These are phyloP conservation scores for Mus spretus DNA, from an alignment of 2,797 vertebrate genomes.

Conservation along the genomic window DNA sequence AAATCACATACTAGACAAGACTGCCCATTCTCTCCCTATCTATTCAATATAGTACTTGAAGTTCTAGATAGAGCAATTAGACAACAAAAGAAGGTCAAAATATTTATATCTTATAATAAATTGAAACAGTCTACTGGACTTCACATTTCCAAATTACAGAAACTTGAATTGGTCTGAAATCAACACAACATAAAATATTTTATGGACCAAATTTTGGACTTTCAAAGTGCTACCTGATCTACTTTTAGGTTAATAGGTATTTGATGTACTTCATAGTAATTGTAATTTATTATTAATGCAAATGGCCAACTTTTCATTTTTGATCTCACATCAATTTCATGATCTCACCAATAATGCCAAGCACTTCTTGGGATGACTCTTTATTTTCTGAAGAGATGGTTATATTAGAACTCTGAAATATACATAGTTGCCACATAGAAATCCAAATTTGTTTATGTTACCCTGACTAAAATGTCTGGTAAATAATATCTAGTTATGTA, in stretches of 20 bases:
- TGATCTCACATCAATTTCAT: background rate
- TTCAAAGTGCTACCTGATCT: background rate
- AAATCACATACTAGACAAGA: no score
- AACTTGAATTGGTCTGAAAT: background rate
- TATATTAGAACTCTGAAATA: background rate
- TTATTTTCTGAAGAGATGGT: background rate
- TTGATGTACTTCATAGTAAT: background rate
- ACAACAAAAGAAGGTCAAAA: background rate
- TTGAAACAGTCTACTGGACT: background rate
- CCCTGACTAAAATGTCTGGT: background rate
- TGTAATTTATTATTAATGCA: background rate
- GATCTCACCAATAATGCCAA: background rate
- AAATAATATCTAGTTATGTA: background rate
- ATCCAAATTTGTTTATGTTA: background rate
- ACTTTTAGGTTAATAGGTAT: background rate
- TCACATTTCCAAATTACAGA: background rate
- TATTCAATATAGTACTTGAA: no score
- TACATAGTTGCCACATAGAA: background rate
- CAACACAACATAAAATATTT: background rate
- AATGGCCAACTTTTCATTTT: background rate
- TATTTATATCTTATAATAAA: constrained; percentile 23
- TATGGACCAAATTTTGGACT: background rate
- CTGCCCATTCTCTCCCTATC: no score
- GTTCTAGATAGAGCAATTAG: no score
- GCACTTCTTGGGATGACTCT: background rate